Evolutionary conservation across 2,113 vertebrate species (phyloP).

Genomic region (Cyanocitta stelleri): DNA sequence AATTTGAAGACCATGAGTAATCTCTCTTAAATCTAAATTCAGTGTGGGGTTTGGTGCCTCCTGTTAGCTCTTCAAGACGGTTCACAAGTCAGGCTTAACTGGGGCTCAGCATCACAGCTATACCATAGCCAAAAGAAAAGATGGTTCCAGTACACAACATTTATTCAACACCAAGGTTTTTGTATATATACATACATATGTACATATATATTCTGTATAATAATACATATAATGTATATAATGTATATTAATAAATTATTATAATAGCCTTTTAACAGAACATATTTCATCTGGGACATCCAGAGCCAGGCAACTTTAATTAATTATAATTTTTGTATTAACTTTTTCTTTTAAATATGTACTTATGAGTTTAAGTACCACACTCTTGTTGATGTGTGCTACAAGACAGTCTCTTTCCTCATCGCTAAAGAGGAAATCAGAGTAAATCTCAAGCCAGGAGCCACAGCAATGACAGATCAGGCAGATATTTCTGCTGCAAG

Average conservation of each 20-base stretch:
- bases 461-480: neutral
- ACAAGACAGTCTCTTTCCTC: neutral
- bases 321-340: neutral
- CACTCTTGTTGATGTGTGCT: neutral
- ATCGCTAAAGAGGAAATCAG: neutral
- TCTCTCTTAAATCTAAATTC: neutral
- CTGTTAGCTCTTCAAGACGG: neutral
- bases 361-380: neutral
- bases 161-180: neutral
- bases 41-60: neutral
- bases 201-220: neutral
- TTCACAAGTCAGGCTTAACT: neutral
- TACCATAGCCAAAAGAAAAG: neutral
- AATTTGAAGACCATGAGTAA: neutral
- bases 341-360: neutral
- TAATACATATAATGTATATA: neutral
- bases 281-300: neutral
- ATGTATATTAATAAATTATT: neutral
- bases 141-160: neutral
- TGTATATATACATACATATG: neutral
- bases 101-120: neutral
- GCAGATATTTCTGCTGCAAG: neutral
- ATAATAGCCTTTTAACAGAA: neutral
- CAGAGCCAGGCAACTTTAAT: neutral
- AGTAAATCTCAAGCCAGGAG: neutral